phyloP scores from a whole-genome alignment of 2,797 vertebrate species.

The Avahi laniger region DNA sequence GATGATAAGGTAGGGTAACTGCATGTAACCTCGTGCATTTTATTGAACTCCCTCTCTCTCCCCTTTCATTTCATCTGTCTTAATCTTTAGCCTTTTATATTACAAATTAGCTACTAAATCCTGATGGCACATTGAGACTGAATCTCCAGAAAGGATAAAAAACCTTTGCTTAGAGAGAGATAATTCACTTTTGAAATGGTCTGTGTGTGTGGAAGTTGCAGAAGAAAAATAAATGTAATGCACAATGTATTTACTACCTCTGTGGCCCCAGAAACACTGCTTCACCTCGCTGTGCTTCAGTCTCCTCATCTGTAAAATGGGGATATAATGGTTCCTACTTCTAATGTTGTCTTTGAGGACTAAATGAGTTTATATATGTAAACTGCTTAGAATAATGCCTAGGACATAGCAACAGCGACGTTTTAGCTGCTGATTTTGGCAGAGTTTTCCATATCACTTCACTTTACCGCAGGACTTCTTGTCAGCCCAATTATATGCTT shows the following conservation, averaged over 20 bases:
- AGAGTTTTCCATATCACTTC: not conserved
- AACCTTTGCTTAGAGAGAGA: not conserved
- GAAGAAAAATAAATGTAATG: not conserved
- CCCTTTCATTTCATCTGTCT: not conserved
- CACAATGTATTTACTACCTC: not conserved
- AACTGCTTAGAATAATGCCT: not conserved
- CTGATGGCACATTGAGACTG: not conserved
- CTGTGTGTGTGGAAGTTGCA: not conserved
- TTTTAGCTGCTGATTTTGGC: not conserved
- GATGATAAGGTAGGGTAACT: not conserved
- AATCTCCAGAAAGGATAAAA: not conserved
- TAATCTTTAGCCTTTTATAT: not conserved
- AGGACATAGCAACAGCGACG: not conserved
- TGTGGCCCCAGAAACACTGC: not conserved
- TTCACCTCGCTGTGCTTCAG: not conserved
- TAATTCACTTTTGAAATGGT: not conserved
- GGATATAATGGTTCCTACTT: not conserved
- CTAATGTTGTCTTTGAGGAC: not conserved
- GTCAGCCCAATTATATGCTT: not conserved
- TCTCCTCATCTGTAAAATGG: constrained; percentile 5
- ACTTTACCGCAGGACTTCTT: not conserved
- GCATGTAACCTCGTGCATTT: not conserved
- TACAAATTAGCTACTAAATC: not conserved
- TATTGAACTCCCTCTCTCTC: not conserved
- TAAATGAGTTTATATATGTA: not conserved